Percentiles rank a stretch among this genome's conserved stretches.
phyloP scores from a whole-genome alignment of 2,113 vertebrate genomes.

The Sylvietta virens region DNA sequence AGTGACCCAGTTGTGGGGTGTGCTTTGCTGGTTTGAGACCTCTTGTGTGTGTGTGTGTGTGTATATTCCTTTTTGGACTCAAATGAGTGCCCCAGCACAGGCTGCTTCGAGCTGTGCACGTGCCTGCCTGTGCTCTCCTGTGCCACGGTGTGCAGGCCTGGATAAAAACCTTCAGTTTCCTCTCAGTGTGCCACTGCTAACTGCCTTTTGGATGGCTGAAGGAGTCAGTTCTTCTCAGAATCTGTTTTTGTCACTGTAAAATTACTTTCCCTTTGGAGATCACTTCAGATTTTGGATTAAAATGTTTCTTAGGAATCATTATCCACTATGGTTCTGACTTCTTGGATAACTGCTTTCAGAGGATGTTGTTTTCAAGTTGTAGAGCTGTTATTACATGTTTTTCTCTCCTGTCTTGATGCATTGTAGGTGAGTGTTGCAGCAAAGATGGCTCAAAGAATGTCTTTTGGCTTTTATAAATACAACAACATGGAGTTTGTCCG shows the following conservation, averaged over 20 bases:
- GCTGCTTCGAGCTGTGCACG: background rate
- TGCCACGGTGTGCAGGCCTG: background rate
- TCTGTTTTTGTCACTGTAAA: background rate
- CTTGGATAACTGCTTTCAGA: background rate
- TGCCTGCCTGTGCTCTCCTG: background rate
- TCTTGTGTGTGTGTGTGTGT: background rate
- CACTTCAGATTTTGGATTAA: background rate
- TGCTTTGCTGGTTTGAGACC: background rate
- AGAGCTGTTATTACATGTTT: background rate
- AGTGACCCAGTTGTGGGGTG: background rate
- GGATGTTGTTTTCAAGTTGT: background rate
- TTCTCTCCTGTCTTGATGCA: background rate
- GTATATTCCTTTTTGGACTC: background rate
- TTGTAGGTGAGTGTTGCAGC: conserved; percentile 93
- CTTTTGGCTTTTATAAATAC: conserved; percentile 97
- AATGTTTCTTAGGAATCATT: background rate
- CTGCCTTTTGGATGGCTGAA: background rate
- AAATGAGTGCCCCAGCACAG: background rate
- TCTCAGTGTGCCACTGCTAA: background rate
- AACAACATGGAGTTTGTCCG: conserved; percentile 99
- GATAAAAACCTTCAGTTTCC: background rate
- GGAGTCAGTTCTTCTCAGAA: background rate
- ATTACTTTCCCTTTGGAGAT: background rate
- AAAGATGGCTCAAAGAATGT: conserved; percentile 98
- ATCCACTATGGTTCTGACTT: background rate